Base-by-base conservation (phyloP, 1,140 invertebrate species). In the Steinernema feltiae region DNA sequence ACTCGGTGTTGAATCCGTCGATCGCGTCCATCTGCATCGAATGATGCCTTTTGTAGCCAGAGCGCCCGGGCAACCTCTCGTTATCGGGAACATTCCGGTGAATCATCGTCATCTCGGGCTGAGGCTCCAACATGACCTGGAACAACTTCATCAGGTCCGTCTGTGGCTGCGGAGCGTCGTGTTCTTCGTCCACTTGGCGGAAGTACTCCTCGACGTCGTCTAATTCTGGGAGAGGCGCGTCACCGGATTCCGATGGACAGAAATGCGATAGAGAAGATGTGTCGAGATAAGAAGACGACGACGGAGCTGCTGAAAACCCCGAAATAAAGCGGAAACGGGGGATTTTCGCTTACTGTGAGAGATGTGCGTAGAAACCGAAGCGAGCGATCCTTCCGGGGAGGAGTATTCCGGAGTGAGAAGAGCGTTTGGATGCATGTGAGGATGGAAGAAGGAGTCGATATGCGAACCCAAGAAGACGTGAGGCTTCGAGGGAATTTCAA, bases 201-300 rank as follows among this genome's bases (percentile, higher is more conserved):
- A 63, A 63, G 24, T n/a, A 63, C 3, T 63, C 53, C 24, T 63
- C 53, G 15, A 63, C 53, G 53, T 63, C 53, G 53, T 63, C 53
- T 7, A 63, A 21, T 63, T 63, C 53, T 7, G 53, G 53, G 24
- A 63, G 53, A n/a, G 53, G 53, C 53, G 53, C 53, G 12, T 63
- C 53, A 27, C 53, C 53, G 15, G 53, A 63, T 63, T 63, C 53
- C 53, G 53, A 63, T 15, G 53, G 53, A 63, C 53, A 63, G 3
- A 63, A 63, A 21, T 63, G 53, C 12, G 53, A 63, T 3, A 63
- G 12, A 3, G 53, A 63, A 15, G 53, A 27, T 63, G 41, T 46
- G 41, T 63, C 53, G 12, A 63, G 53, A 21, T 63, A 63, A 21
- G 53, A 63, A 27, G 53, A 63, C 3, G 53, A 63, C 7, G 53